phyloP scores from a whole-genome alignment of 2,797 vertebrate species.

The Xenentodon cancila region DNA sequence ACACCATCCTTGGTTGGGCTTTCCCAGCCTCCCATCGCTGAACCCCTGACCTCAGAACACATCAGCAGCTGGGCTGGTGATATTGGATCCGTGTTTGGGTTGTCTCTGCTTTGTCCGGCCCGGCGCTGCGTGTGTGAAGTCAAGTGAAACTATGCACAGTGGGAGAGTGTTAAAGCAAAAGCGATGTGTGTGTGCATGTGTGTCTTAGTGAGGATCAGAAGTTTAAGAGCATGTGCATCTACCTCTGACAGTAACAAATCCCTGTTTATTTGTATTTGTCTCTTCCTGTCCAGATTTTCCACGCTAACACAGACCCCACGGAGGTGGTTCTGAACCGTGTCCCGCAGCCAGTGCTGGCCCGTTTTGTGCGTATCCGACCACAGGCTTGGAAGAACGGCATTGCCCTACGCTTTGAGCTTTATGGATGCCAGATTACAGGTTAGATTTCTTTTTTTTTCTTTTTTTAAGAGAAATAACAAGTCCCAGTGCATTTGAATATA shows the following conservation, averaged over 20 bases:
- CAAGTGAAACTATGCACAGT: slow-evolving; percentile 43
- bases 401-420: slow-evolving; percentile 93
- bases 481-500: too few relatives aligned
- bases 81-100: slow-evolving; percentile 76
- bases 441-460: neutral
- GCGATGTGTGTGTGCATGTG: slow-evolving; percentile 19
- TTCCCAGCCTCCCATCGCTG: slow-evolving; percentile 62
- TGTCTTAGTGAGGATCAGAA: neutral
- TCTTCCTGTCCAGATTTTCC: slow-evolving; percentile 85
- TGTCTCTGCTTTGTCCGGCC: slow-evolving; percentile 71
- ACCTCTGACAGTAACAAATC: slow-evolving; percentile 6
- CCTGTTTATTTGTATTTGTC: slow-evolving; percentile 23
- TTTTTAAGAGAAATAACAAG: neutral
- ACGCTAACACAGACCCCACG: slow-evolving; percentile 90
- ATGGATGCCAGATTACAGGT: slow-evolving; percentile 96
- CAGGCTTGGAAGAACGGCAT: slow-evolving; percentile 95
- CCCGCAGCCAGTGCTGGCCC: slow-evolving; percentile 89
- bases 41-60: slow-evolving; percentile 74
- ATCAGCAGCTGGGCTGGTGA: slow-evolving; percentile 73
- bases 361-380: slow-evolving; percentile 94
- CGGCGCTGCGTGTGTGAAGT: slow-evolving; percentile 62
- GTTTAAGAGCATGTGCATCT: slow-evolving; percentile 8
- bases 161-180: slow-evolving; percentile 39
- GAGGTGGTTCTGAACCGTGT: slow-evolving; percentile 96
- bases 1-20: slow-evolving; percentile 40